Conservation (phyloP, 2,888 invertebrate species). For the Eristalis arbustorum region DNA sequence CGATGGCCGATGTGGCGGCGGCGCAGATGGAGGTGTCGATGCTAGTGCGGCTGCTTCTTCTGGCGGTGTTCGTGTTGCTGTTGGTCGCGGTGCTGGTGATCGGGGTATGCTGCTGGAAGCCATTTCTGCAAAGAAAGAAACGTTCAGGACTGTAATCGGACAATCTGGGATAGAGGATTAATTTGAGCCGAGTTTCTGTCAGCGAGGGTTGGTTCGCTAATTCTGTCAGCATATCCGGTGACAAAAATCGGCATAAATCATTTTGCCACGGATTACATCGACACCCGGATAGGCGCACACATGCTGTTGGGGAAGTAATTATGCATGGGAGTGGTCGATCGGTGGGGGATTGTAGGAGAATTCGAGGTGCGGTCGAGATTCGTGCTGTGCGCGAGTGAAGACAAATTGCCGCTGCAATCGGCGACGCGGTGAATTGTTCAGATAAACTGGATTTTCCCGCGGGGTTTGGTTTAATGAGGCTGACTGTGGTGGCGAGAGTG, state of each 20-base stretch:
- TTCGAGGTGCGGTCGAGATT: conserved; percentile 34
- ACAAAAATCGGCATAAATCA: conserved; percentile 69
- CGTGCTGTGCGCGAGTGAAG: neutral
- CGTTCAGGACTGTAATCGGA: conserved; percentile 44
- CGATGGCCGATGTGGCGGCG: conserved; percentile 9
- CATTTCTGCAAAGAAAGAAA: conserved; percentile 75
- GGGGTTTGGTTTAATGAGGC: neutral
- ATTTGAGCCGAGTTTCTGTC: conserved; percentile 16
- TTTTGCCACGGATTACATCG: conserved; percentile 39
- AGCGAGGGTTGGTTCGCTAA: conserved; percentile 45
- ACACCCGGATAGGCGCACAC: conserved; percentile 35
- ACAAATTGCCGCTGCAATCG: conserved; percentile 54
- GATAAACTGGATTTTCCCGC: conserved; percentile 6
- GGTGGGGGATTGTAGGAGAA: conserved; percentile 26
- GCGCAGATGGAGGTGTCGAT: conserved; percentile 6
- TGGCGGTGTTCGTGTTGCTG: conserved; percentile 73
- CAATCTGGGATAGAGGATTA: conserved; percentile 33
- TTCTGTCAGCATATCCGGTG: conserved; percentile 72
- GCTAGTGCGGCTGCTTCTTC: conserved; percentile 1
- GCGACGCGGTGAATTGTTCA: neutral
- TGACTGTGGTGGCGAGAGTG: neutral
- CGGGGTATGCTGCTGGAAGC: conserved; percentile 77
- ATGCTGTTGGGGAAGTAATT: conserved; percentile 10
- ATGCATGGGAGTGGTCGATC: conserved; percentile 35
- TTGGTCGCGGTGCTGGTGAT: conserved; percentile 72